These are phyloP conservation scores for Molossus alvarezi DNA, from an alignment of 2,797 vertebrate genomes.

Conservation along the genomic window DNA sequence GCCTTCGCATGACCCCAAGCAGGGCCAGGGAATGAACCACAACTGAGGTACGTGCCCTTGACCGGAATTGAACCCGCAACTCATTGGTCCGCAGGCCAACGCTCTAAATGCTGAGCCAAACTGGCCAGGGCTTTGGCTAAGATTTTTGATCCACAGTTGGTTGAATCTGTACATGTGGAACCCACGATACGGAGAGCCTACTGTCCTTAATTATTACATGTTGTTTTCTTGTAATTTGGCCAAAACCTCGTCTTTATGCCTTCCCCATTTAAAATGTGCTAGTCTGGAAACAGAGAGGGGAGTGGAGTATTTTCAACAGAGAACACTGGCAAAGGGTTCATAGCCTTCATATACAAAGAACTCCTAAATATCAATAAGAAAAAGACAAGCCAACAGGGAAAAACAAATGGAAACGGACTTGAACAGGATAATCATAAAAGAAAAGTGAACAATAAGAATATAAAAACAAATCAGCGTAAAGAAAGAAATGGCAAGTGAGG, in stretches of 20 bases:
- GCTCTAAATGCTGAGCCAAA: no score
- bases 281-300: not conserved
- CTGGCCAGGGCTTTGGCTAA: not conserved
- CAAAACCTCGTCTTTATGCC: not conserved
- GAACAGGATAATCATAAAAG: not conserved
- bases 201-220: not conserved
- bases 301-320: not conserved
- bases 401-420: not conserved
- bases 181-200: not conserved
- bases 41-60: no score
- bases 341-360: constrained; percentile 31
- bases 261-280: not conserved
- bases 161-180: not conserved
- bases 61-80: no score
- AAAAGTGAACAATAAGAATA: not conserved
- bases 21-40: no score
- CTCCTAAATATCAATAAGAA: not conserved
- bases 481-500: not conserved
- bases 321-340: not conserved
- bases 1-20: no score
- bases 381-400: not conserved
- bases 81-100: no score
- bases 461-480: not conserved
- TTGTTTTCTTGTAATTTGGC: not conserved
- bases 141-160: not conserved